A percentile compares a stretch with the other conserved stretches of the same genome.
Conservation (phyloP, 2,113 vertebrate genomes). For the Chlorodrepanis virens region DNA sequence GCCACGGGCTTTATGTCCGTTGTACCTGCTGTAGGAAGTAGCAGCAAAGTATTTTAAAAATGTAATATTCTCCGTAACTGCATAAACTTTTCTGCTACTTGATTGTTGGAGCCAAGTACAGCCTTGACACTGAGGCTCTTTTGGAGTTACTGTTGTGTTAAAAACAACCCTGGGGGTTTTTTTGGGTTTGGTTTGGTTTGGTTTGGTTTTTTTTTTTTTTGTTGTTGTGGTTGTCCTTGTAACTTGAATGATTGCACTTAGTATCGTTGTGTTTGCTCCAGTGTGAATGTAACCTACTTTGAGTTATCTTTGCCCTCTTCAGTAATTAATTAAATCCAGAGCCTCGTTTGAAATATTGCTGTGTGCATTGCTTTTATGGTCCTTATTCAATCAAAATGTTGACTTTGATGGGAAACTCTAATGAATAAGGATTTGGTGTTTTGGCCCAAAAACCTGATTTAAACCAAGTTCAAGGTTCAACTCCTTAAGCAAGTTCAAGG, state of each 20-base stretch:
- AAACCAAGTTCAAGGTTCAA: background rate
- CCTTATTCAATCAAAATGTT: background rate
- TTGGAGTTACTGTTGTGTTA: background rate
- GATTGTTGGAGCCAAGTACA: background rate
- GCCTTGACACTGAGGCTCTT: background rate
- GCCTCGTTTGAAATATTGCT: background rate
- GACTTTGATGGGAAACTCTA: background rate
- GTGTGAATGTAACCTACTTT: background rate
- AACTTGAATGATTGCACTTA: background rate
- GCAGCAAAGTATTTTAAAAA: background rate
- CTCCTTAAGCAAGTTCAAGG: background rate
- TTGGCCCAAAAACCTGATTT: background rate
- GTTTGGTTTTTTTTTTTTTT: background rate
- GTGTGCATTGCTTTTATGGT: background rate
- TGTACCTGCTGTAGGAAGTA: background rate
- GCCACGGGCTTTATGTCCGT: background rate
- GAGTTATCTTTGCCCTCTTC: slow-evolving; percentile 6
- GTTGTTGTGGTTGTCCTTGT: background rate
- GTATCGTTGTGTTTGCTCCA: background rate
- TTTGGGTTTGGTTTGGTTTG: no score
- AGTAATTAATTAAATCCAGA: background rate
- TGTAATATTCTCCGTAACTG: background rate
- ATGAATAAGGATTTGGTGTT: background rate
- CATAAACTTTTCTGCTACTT: background rate
- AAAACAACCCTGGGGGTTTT: background rate